phyloP scores from a whole-genome alignment of 2,888 invertebrate species.

The Callimorpha dominula region DNA sequence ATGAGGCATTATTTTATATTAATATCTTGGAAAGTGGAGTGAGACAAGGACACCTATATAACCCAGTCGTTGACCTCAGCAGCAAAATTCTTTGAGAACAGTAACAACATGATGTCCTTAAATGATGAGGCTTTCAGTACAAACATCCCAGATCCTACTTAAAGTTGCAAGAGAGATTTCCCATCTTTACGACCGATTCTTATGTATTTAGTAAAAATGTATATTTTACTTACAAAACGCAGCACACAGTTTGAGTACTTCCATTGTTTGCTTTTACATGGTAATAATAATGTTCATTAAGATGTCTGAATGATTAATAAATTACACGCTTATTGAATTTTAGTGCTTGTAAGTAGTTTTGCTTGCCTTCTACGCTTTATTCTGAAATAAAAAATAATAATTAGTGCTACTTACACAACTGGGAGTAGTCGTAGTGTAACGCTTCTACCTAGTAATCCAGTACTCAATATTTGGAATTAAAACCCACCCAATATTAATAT shows the following conservation, averaged over 20 bases:
- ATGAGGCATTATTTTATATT: no score
- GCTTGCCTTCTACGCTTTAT: neutral
- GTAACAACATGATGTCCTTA: neutral
- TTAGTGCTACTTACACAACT: neutral
- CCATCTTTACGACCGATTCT: no score
- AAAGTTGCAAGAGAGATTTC: no score
- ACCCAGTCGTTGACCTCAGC: no score
- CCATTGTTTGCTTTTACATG: conserved; percentile 2
- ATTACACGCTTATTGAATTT: conserved; percentile 17
- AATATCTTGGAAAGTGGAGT: no score
- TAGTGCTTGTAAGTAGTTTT: neutral
- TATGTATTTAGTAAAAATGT: neutral
- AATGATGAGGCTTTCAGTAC: neutral
- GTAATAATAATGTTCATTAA: neutral
- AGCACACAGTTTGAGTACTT: conserved; percentile 11
- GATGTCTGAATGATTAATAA: neutral
- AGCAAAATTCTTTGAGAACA: neutral
- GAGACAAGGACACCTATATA: no score
- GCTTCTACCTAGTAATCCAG: no score
- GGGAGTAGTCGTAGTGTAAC: neutral
- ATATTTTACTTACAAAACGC: conserved; percentile 13
- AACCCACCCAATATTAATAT: no score
- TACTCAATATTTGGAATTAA: neutral
- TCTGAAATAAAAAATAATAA: conserved; percentile 5
- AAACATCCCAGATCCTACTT: neutral